Base-by-base conservation (phyloP, 2,113 vertebrate genomes). In the Herpailurus yagouaroundi region DNA sequence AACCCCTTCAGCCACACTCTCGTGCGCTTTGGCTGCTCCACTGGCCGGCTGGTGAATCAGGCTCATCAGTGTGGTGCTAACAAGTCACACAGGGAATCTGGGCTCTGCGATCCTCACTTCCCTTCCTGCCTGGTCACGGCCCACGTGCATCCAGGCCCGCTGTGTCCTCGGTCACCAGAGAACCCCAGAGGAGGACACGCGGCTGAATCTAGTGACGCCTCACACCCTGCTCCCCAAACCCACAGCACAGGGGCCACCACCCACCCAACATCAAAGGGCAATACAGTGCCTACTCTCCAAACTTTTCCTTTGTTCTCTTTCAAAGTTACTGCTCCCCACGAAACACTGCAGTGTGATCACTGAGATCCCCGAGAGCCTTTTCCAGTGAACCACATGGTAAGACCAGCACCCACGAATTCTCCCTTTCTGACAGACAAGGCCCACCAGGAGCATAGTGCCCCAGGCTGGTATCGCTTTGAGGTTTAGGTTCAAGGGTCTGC, bases 151-250 rank as follows among this genome's bases (percentile, higher is more conserved):
- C 36, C 69, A 27, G 29, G 45, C 21, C 91, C 64, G 23, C 12
- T 0, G 9, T 4, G 9, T 12, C 23, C 45, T 27, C 1, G 0
- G 68, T 41, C 86, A 60, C 64, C 19, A 11, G 25, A 84, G 80
- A 76, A 68, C 25, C n/a, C 19, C n/a, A 23, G 23, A 48, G 18
- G 23, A 86, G 45, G 55, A 16, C 21, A 7, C 0, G 3, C 0
- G 0, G 68, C 50, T 48, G 33, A 41, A 76, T 38, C 13, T 4
- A 7, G 29, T 60, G 60, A 31, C 36, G 52, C 7, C 41, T 69
- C 60, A 52, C 82, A 55, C n/a, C 60, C 45, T n/a, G 45, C 11
- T 66, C 82, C 64, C 82, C 60, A 73, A 55, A 33, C 8, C 71
- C 57, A 89, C 14, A 52, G 71, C 69, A 15, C 5, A 3, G 21